These are phyloP conservation scores for Microcebus murinus DNA, from an alignment of 2,113 vertebrate species.

Conservation along the genomic window DNA sequence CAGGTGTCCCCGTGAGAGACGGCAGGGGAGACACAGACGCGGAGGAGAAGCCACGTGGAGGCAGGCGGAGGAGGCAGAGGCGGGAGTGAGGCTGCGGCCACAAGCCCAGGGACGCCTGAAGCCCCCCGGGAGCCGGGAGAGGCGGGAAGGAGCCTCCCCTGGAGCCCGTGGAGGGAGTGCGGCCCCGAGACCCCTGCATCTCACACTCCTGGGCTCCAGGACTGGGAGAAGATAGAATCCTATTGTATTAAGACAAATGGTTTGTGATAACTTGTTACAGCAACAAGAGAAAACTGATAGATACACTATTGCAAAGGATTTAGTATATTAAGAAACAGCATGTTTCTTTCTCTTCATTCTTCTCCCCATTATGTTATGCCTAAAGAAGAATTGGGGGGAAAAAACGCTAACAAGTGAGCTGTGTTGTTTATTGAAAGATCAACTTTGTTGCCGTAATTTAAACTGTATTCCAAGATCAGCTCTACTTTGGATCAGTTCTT, in stretches of 20 bases:
- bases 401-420: background rate
- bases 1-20: background rate
- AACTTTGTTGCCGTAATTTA: background rate
- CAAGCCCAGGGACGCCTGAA: background rate
- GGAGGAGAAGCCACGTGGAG: background rate
- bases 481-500: background rate
- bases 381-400: background rate
- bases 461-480: background rate
- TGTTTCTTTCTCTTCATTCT: background rate
- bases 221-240: background rate
- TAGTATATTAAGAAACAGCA: background rate
- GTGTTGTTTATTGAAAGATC: background rate
- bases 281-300: background rate
- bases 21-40: background rate
- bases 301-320: background rate
- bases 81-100: background rate
- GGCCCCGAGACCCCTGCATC: background rate
- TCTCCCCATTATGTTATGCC: background rate
- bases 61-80: background rate
- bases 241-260: background rate
- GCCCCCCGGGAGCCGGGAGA: background rate
- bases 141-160: background rate
- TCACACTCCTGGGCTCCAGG: background rate
- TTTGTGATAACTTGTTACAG: background rate
- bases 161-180: background rate